Percentiles rank a stretch among this genome's conserved stretches.
Evolutionary conservation across 2,888 invertebrate genomes (phyloP).

Genomic region (Erpobdella octoculata): DNA sequence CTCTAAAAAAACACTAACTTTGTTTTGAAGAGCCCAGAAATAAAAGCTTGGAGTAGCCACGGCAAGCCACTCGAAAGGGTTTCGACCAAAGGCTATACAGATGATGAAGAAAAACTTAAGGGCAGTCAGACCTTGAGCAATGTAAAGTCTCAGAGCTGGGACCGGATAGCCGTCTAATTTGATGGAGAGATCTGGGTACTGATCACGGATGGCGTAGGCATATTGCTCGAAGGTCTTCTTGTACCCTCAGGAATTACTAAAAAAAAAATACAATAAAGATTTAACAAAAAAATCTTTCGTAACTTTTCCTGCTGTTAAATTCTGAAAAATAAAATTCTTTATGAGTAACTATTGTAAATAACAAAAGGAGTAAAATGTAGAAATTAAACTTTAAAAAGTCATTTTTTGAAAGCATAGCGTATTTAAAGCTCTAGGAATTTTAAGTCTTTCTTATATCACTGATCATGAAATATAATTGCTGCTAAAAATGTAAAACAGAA

Average conservation of each 20-base stretch:
- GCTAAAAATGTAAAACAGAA: no score
- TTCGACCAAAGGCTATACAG: conserved; percentile 68
- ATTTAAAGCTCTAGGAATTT: no score
- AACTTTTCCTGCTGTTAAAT: no score
- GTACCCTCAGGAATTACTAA: conserved; percentile 95
- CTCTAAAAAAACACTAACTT: no score
- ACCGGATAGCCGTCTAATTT: conserved; percentile 89
- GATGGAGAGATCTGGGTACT: conserved; percentile 76
- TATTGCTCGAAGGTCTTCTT: conserved; percentile 93
- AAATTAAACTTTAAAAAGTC: no score
- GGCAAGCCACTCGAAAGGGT: conserved; percentile 75
- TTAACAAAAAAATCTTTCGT: background rate
- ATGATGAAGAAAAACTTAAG: conserved; percentile 75
- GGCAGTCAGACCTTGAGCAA: conserved; percentile 65
- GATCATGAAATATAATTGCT: no score
- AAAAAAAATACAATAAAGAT: background rate
- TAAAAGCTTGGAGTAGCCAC: conserved; percentile 73
- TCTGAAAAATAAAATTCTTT: no score
- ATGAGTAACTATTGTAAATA: no score
- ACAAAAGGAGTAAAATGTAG: no score
- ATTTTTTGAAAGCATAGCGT: no score
- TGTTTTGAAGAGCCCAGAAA: conserved; percentile 83
- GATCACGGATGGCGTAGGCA: conserved; percentile 74
- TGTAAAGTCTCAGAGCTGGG: conserved; percentile 71
- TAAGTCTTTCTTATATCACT: no score